Evolutionary conservation across 2,888 invertebrate species (phyloP).

Genomic region (Cerceris rybyensis): DNA sequence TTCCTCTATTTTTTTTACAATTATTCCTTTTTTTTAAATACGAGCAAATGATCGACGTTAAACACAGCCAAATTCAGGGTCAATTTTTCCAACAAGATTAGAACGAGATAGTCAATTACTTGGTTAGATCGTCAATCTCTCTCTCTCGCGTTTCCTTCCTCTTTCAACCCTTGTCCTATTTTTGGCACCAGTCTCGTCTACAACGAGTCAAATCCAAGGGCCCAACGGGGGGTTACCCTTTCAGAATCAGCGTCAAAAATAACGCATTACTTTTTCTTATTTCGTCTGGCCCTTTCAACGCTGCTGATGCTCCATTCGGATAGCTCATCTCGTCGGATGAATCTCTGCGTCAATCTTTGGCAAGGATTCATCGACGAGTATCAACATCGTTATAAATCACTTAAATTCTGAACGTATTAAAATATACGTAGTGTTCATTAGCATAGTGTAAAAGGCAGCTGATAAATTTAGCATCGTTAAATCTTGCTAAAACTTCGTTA

Average conservation of each 20-base stretch:
- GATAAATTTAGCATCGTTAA: no score
- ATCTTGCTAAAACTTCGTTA: no score
- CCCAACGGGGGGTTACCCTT: slow-evolving; percentile 34
- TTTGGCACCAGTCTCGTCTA: slow-evolving; percentile 49
- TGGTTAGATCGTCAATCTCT: background rate
- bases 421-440: no score
- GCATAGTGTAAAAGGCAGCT: no score
- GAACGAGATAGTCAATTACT: slow-evolving; percentile 50
- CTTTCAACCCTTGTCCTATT: slow-evolving; percentile 60
- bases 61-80: slow-evolving; percentile 57
- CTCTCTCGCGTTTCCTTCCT: no score
- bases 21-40: background rate
- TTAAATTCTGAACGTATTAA: no score
- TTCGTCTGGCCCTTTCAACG: slow-evolving; percentile 13
- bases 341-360: background rate
- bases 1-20: background rate
- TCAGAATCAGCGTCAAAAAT: slow-evolving; percentile 49
- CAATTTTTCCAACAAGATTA: slow-evolving; percentile 71
- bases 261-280: slow-evolving; percentile 34
- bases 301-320: slow-evolving; percentile 8
- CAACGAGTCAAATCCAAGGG: slow-evolving; percentile 20
- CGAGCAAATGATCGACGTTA: slow-evolving; percentile 40
- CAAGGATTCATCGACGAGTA: no score
- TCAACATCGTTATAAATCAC: no score
- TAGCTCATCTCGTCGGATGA: slow-evolving; percentile 7